Conservation (phyloP, 2,797 vertebrate species). For the Enoplosus armatus region DNA sequence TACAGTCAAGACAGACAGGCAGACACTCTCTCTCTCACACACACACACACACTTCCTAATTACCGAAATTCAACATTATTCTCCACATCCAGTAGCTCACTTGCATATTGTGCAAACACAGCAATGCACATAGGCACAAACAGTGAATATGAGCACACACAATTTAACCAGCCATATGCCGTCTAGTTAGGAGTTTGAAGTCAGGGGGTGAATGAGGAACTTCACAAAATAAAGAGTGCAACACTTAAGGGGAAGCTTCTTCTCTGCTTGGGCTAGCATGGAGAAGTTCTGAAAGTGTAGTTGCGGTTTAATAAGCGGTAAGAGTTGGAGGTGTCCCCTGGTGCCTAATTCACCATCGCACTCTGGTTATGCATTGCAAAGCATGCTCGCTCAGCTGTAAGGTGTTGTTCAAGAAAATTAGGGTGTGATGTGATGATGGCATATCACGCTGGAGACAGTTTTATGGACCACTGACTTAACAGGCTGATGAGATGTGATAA, state of each 20-base stretch:
- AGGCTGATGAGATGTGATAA: conserved; percentile 78
- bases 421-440: conserved; percentile 72
- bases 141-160: conserved; percentile 8
- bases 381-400: conserved; percentile 69
- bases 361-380: conserved; percentile 73
- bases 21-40: conserved; percentile 26
- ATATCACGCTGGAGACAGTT: conserved; percentile 70
- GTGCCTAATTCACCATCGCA: conserved; percentile 66
- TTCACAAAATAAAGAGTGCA: conserved; percentile 39
- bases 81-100: conserved; percentile 32
- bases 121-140: conserved; percentile 35
- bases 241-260: conserved; percentile 35
- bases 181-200: conserved; percentile 29
- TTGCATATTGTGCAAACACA: conserved; percentile 55
- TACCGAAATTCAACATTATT: conserved; percentile 54
- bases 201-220: conserved; percentile 31
- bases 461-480: conserved; percentile 73
- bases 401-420: conserved; percentile 76
- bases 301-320: conserved; percentile 66
- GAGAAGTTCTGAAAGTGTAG: conserved; percentile 53
- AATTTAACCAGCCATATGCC: conserved; percentile 46
- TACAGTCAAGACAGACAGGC: conserved; percentile 51
- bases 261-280: conserved; percentile 63
- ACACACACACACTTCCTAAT: conserved; percentile 50
- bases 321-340: conserved; percentile 69